Percentiles rank a stretch among this genome's conserved stretches.
phyloP scores from a whole-genome alignment of 2,888 invertebrate genomes.

The Polydrusus cervinus region DNA sequence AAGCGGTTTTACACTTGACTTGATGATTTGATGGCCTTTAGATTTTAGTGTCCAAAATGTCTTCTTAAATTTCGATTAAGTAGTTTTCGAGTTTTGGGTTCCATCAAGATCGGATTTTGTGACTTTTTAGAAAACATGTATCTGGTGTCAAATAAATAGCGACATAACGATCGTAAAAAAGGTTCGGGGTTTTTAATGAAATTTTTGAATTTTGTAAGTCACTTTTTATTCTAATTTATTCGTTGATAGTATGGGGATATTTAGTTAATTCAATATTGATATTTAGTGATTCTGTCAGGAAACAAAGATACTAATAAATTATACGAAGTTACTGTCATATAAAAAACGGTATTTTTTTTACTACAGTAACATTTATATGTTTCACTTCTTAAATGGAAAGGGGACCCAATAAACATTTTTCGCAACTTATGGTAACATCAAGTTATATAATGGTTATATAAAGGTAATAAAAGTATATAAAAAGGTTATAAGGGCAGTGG shows the following conservation, averaged over 20 bases:
- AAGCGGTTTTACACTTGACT: conserved; percentile 31
- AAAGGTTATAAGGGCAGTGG: too few species aligned
- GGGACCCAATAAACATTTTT: too few species aligned
- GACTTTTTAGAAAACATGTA: conserved; percentile 13
- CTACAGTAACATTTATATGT: too few species aligned
- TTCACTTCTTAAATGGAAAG: too few species aligned
- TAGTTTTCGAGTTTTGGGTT: conserved; percentile 27
- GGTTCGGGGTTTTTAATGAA: background rate
- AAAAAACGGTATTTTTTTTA: too few species aligned
- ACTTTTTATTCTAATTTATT: background rate
- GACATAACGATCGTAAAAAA: conserved; percentile 16
- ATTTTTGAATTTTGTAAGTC: background rate
- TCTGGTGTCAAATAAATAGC: conserved; percentile 20
- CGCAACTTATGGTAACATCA: too few species aligned
- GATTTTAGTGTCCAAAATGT: conserved; percentile 29
- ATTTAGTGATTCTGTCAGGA: too few species aligned
- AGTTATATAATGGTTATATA: too few species aligned
- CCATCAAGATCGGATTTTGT: conserved; percentile 14
- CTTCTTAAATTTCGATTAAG: conserved; percentile 25
- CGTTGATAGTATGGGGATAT: background rate
- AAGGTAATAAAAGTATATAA: too few species aligned
- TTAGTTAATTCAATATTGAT: too few species aligned
- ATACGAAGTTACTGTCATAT: too few species aligned
- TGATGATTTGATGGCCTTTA: conserved; percentile 22
- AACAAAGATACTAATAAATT: too few species aligned